Evolutionary conservation across 2,888 invertebrate species (phyloP).

Genomic region (Busseola fusca): DNA sequence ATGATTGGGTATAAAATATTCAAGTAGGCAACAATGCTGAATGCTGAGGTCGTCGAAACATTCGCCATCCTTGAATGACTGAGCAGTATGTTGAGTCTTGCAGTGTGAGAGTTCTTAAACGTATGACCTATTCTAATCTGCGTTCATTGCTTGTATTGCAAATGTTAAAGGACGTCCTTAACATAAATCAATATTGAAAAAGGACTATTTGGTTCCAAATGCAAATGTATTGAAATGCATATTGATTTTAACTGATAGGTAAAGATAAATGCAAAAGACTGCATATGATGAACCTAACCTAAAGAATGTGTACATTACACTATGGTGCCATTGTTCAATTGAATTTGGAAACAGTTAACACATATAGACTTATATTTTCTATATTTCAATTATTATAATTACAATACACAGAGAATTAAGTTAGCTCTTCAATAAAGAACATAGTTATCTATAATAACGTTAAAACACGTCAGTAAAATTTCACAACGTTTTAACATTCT

Average conservation of each 20-base stretch:
- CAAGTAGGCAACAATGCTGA: constrained; percentile 1
- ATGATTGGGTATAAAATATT: background rate
- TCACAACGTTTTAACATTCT: background rate
- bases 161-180: background rate
- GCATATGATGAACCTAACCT: background rate
- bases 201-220: constrained; percentile 7
- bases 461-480: background rate
- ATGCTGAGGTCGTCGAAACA: constrained; percentile 19
- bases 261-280: constrained; percentile 2
- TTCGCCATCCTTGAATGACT: constrained; percentile 28
- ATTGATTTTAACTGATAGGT: constrained; percentile 1
- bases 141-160: background rate
- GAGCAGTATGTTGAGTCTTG: constrained; percentile 15
- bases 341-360: constrained; percentile 3
- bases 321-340: constrained; percentile 12
- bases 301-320: background rate
- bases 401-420: background rate
- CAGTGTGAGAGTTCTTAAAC: constrained; percentile 6
- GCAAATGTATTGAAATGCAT: background rate
- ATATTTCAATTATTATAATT: background rate
- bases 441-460: background rate
- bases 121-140: background rate
- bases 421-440: background rate
- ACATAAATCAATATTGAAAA: constrained; percentile 18
- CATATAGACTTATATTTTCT: background rate